Percentiles rank a stretch among this genome's conserved stretches.
phyloP scores from a whole-genome alignment of 2,888 invertebrate species.

The Elegia similella region DNA sequence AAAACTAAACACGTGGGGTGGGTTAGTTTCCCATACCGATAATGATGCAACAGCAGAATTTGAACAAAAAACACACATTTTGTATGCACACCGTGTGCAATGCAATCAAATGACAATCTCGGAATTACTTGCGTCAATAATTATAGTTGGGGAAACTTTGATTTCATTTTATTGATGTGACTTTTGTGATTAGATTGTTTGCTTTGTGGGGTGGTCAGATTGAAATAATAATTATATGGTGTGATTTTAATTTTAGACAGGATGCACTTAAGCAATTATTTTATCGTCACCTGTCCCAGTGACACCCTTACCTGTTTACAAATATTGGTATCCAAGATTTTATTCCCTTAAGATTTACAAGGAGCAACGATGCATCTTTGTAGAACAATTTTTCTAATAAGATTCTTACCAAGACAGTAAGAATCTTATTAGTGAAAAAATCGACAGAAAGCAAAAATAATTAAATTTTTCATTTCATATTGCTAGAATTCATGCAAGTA shows the following conservation, averaged over 20 bases:
- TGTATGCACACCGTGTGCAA: constrained; percentile 52
- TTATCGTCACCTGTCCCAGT: not conserved
- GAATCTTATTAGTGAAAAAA: no score
- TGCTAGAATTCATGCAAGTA: no score
- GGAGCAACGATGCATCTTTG: no score
- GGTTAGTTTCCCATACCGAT: constrained; percentile 75
- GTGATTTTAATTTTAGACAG: not conserved
- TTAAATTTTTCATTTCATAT: no score
- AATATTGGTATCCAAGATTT: no score
- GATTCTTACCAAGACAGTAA: no score
- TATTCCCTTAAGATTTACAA: no score
- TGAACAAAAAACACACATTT: constrained; percentile 57
- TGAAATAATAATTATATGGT: constrained; percentile 17
- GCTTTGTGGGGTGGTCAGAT: constrained; percentile 19
- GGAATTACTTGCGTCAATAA: constrained; percentile 67
- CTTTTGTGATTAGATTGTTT: constrained; percentile 37
- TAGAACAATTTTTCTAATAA: no score
- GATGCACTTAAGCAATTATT: not conserved
- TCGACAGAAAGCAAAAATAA: no score
- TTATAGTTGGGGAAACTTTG: constrained; percentile 43
- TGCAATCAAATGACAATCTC: constrained; percentile 64
- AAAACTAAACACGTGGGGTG: constrained; percentile 74
- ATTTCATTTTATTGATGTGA: constrained; percentile 38
- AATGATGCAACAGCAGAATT: constrained; percentile 67
- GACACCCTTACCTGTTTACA: no score